Base-by-base conservation (phyloP, 2,888 invertebrate genomes). In the Sycophila texana region DNA sequence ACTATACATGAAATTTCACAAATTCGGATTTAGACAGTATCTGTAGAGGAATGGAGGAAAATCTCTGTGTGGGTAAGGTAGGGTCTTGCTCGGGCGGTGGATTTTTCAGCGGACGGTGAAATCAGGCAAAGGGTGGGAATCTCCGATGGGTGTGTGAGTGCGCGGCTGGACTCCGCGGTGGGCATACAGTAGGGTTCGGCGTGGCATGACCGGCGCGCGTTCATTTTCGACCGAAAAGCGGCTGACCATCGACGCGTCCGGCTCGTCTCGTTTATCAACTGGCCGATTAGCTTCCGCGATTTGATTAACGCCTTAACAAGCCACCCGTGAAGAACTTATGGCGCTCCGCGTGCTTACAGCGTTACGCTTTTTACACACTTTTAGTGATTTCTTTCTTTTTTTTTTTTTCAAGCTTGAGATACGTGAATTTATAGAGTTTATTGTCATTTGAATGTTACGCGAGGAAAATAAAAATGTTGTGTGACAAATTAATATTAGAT, bases 271-370 rank as follows among this genome's bases (percentile, higher is more conserved):
- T 79, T 74, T 72, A 72, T 71, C 70, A 70, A 70, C 57, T 57
- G 63, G 66, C 58, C 74, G 74, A 79, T 79, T 74, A 79, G 71
- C 67, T 14, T 12, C 7, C 49, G 57, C 76, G 67, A 68, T 75
- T 74, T 78, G 74, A 81, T 83, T 72, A 77, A 76, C 78, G 53
- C 58, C 58, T 77, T 77, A 77, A 83, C 71, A 76, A 47, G 60
- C 47, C 26, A 53, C 20, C 79, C 68, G 75, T 39, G 39, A 39
- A 39, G 39, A 39, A 39, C 39, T 81, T 79, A 82, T 53, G 68
- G 57, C 26, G 73, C 77, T 26, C 47, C 67, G 47, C 57, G 49
- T 53, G 53, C 57, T 78, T 70, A 77, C 71, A 67, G 30, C n/a
- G 77, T 53, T 76, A 75, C n/a, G 16, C 68, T 5, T 10, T 14